These are phyloP conservation scores for Sterrhoptilus dennistouni DNA, from an alignment of 2,113 vertebrate species.

Conservation along the genomic window DNA sequence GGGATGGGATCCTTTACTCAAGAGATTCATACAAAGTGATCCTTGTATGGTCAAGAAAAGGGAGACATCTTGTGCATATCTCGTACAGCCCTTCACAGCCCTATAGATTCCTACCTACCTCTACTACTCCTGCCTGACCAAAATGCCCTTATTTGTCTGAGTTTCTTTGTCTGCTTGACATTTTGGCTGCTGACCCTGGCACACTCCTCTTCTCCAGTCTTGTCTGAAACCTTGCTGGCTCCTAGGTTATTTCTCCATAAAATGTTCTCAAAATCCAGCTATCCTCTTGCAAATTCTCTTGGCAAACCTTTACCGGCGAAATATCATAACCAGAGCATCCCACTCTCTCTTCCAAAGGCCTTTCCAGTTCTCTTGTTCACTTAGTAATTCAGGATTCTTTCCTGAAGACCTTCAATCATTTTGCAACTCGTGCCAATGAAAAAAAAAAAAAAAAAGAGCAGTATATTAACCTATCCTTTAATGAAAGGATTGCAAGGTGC, in stretches of 20 bases:
- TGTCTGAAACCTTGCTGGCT: not conserved
- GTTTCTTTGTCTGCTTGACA: not conserved
- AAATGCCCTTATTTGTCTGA: not conserved
- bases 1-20: not conserved
- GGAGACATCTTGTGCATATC: not conserved
- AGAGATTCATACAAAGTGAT: not conserved
- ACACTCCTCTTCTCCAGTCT: not conserved
- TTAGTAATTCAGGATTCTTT: not conserved
- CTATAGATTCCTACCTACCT: accelerated
- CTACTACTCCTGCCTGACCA: not conserved
- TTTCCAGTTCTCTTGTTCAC: not conserved
- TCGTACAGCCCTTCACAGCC: not conserved
- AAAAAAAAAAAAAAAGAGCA: not conserved
- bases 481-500: not conserved
- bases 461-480: not conserved
- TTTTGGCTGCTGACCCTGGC: not conserved
- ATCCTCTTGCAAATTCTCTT: not conserved
- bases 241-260: not conserved
- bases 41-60: not conserved
- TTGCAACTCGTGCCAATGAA: not conserved
- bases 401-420: not conserved
- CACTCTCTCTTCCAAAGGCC: not conserved
- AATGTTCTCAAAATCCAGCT: not conserved
- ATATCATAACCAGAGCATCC: not conserved
- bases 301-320: not conserved